phyloP scores from a whole-genome alignment of 2,797 vertebrate genomes.

The Esox lucius region DNA sequence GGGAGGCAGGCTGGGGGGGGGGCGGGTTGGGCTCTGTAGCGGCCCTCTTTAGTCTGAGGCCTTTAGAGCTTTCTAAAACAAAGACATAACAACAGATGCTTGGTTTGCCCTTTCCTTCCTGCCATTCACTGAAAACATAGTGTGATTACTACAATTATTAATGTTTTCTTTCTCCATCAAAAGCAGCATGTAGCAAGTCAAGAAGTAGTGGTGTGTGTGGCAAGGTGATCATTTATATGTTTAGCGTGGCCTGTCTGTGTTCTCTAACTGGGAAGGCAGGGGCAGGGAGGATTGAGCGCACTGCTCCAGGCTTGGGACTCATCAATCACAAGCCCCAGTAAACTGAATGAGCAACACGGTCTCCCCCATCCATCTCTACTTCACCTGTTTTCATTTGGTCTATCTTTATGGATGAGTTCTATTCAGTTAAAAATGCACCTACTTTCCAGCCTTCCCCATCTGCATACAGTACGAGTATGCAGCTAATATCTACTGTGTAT shows the following conservation, averaged over 20 bases:
- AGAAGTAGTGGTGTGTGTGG: constrained; percentile 13
- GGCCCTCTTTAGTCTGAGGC: neutral
- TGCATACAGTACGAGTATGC: too few species aligned
- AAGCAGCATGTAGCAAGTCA: neutral
- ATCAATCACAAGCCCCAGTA: constrained; percentile 17
- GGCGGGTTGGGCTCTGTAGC: too few species aligned
- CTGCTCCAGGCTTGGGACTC: constrained; percentile 12
- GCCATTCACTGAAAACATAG: neutral
- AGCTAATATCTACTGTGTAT: too few species aligned
- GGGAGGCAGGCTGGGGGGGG: too few species aligned
- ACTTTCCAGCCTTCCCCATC: neutral
- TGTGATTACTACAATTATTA: neutral
- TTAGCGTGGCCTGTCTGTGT: neutral
- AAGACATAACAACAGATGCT: neutral
- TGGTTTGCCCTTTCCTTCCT: neutral
- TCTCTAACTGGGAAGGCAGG: neutral
- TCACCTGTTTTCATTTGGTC: neutral
- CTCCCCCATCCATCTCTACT: neutral
- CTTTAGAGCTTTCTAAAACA: neutral
- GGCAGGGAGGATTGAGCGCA: neutral
- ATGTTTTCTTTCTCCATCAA: neutral
- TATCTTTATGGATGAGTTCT: neutral
- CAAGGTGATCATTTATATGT: constrained; percentile 19
- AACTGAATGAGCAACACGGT: constrained; percentile 17
- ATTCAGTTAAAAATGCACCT: neutral